Evolutionary conservation across 2,888 invertebrate genomes (phyloP).

Genomic region (Mylabris sibirica): DNA sequence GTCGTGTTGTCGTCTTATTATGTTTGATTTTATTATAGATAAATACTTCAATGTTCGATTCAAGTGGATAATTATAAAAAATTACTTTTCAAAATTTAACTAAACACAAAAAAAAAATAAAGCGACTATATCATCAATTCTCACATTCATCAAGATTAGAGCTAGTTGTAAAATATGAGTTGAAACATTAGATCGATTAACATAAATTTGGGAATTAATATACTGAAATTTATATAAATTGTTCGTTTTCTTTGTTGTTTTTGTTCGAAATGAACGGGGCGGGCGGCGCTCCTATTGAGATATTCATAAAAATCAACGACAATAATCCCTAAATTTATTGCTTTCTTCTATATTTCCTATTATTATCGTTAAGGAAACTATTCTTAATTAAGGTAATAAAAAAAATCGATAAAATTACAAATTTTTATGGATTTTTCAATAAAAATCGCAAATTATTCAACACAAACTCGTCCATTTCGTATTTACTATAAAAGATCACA

Average conservation of each 20-base stretch:
- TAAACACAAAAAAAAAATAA: neutral
- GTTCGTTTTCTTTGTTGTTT: neutral
- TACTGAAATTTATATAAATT: conserved; percentile 24
- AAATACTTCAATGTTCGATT: too few relatives aligned
- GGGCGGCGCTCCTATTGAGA: neutral
- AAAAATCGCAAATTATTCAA: too few relatives aligned
- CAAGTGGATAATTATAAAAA: neutral
- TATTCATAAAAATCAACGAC: neutral
- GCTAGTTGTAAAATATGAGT: neutral
- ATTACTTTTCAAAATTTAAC: neutral
- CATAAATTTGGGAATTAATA: conserved; percentile 22
- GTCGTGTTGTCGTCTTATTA: too few relatives aligned
- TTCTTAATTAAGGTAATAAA: neutral
- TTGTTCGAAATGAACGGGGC: neutral
- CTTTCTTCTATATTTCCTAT: neutral
- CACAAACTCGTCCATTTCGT: too few relatives aligned
- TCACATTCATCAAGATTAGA: conserved; percentile 23
- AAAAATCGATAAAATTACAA: neutral
- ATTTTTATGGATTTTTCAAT: neutral
- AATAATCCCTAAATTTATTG: neutral
- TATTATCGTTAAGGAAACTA: neutral
- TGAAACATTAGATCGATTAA: conserved; percentile 22
- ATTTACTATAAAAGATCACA: too few relatives aligned
- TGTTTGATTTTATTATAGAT: too few relatives aligned
- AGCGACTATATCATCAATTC: neutral